Base-by-base conservation (phyloP, 2,797 vertebrate genomes). In the Urocyon cinereoargenteus region DNA sequence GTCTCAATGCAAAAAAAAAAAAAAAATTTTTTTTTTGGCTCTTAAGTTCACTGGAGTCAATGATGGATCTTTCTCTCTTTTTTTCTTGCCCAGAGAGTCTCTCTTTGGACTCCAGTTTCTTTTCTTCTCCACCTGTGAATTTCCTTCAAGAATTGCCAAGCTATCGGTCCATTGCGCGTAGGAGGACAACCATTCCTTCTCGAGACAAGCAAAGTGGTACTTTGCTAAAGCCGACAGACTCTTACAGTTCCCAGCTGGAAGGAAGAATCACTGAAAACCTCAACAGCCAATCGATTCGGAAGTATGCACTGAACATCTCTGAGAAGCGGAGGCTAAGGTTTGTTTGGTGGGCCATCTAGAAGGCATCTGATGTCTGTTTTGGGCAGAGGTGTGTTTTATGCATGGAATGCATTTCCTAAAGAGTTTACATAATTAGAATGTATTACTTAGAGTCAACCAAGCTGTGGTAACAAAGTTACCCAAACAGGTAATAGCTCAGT, bases 111-210 rank as follows among this genome's bases (percentile, higher is more conserved):
- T 98, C 97, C 22, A 59, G 81, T 36, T 59, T 6, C 89, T 86
- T 90, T 86, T 98, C 66, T 9, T 87, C 96, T 31, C 95, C 98
- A 22, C 98, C 98, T 89, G 99, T 99, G 98, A 99, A 98, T 0
- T 99, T 99, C 97, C 98, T 99, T 98, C 99, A 99, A 98, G 99
- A 99, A 98, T 97, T 99, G 61, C 99, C 99, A 95, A 99, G 99
- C 98, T 99, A 99, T 98, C 99, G 98, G 98, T 99, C 99, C 3
- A 98, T 99, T 78, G 98, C 99, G 55, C 99, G 99, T 96, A 99
- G 99, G 70, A 99, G 99, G 97, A 96, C 98, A 0, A 98, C 98
- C 1, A 4, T 61, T 4, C 45, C 64, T 22, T 57, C 45, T 36
- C 97, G 91, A 81, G 93, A 97, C 75, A 99, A 98, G 95, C 98